Evolutionary conservation across 2,113 vertebrate genomes (phyloP).

Genomic region (Passer montanus): DNA sequence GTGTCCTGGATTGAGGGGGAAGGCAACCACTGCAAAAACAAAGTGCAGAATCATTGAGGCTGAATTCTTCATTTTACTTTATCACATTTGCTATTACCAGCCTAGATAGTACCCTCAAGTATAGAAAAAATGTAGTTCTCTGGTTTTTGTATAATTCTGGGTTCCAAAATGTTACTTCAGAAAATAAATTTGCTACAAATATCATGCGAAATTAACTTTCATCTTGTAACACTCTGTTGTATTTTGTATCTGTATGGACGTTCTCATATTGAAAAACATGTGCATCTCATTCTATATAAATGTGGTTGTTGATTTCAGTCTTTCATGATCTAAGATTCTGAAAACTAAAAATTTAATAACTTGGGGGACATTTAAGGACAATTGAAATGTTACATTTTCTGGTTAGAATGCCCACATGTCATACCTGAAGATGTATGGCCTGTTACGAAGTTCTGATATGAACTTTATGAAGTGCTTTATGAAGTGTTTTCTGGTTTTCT

Average conservation of each 20-base stretch:
- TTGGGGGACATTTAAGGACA: not conserved
- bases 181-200: constrained; percentile 9
- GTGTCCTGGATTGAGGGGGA: not conserved
- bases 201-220: not conserved
- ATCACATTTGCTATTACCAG: not conserved
- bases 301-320: not conserved
- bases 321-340: constrained; percentile 15
- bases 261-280: not conserved
- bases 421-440: not conserved
- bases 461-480: not conserved
- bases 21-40: not conserved
- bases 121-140: not conserved
- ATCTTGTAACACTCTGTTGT: not conserved
- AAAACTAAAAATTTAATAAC: constrained; percentile 11
- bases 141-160: not conserved
- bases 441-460: not conserved
- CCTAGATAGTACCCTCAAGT: not conserved
- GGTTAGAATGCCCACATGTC: not conserved
- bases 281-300: constrained; percentile 4
- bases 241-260: not conserved
- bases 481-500: constrained; percentile 20
- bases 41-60: not conserved
- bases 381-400: not conserved
- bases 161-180: not conserved
- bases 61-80: not conserved